Evolutionary conservation across 2,888 invertebrate species (phyloP).

Genomic region (Macroteleia sp.): DNA sequence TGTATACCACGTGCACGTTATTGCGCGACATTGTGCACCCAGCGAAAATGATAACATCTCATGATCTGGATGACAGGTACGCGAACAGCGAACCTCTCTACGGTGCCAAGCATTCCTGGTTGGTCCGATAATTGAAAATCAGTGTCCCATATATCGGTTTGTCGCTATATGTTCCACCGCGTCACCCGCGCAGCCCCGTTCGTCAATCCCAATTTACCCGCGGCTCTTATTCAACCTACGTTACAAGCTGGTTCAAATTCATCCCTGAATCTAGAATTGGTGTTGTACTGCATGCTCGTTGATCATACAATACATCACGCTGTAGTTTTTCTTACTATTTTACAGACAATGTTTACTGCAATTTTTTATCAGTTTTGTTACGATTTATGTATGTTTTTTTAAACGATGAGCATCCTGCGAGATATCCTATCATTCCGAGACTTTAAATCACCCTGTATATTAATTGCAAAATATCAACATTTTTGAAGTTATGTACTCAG

Average conservation of each 20-base stretch:
- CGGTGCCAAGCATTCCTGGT: conserved; percentile 65
- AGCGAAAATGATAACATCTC: conserved; percentile 70
- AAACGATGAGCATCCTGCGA: no score
- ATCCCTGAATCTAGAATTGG: conserved; percentile 66
- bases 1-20: conserved; percentile 51
- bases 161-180: conserved; percentile 52
- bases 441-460: no score
- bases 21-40: conserved; percentile 62
- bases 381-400: no score
- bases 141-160: conserved; percentile 72
- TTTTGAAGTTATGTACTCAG: no score
- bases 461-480: no score
- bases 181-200: conserved; percentile 39
- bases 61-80: conserved; percentile 72
- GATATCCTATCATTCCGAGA: no score
- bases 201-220: conserved; percentile 60
- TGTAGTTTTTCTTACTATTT: conserved; percentile 40
- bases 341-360: background rate
- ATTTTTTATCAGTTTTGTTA: background rate
- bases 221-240: conserved; percentile 64
- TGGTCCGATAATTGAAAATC: conserved; percentile 74
- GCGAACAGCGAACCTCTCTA: conserved; percentile 63
- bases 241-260: conserved; percentile 70
- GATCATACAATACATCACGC: conserved; percentile 46
- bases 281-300: conserved; percentile 52